Conservation (phyloP, 2,113 vertebrate genomes). For the Prochilodus magdalenae region DNA sequence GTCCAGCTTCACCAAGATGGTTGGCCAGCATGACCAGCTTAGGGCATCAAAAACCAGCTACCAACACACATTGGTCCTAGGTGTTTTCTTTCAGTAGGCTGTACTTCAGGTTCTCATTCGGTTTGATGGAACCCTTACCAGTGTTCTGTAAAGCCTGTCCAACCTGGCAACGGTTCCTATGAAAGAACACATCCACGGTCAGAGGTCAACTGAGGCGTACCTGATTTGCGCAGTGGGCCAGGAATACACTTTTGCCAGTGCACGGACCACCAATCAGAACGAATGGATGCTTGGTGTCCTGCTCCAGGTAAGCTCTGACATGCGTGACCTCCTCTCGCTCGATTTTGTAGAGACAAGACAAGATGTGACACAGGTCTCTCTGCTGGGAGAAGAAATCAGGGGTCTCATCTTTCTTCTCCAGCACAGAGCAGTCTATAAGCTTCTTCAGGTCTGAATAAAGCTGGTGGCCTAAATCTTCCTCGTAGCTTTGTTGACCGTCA, state of each 20-base stretch:
- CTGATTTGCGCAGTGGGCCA: slow-evolving; percentile 77
- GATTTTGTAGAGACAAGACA: slow-evolving; percentile 70
- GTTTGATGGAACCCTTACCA: too few species aligned
- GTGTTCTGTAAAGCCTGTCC: neutral
- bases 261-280: slow-evolving; percentile 77
- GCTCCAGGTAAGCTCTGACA: slow-evolving; percentile 72
- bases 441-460: slow-evolving; percentile 69
- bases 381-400: slow-evolving; percentile 63
- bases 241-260: slow-evolving; percentile 78
- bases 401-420: neutral
- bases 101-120: too few species aligned
- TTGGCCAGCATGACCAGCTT: too few species aligned
- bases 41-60: too few species aligned
- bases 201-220: slow-evolving; percentile 50
- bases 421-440: slow-evolving; percentile 59
- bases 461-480: slow-evolving; percentile 74
- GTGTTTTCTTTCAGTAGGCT: too few species aligned
- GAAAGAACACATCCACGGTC: neutral
- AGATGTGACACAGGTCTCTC: slow-evolving; percentile 65
- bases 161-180: neutral
- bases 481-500: slow-evolving; percentile 67
- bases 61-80: too few species aligned
- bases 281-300: slow-evolving; percentile 65
- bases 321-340: slow-evolving; percentile 63
- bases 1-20: too few species aligned